Evolutionary conservation across 2,797 vertebrate genomes (phyloP).

Genomic region (Enteromius fasciolatus): DNA sequence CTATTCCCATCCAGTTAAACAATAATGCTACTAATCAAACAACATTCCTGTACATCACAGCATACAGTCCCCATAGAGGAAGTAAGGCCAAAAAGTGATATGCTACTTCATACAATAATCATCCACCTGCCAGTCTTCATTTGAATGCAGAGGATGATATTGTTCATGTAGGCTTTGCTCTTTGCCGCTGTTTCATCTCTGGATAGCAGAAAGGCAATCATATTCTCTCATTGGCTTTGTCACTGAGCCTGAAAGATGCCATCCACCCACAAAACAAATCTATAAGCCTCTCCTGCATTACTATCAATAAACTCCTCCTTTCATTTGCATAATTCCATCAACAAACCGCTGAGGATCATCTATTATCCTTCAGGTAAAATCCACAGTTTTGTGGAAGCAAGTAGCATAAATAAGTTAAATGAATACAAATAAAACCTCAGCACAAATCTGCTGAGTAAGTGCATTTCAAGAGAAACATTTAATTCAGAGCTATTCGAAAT

Average conservation of each 20-base stretch:
- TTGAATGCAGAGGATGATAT: conserved; percentile 72
- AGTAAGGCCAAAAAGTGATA: conserved; percentile 38
- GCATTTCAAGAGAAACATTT: neutral
- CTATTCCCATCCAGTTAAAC: neutral
- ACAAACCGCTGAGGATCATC: conserved; percentile 77
- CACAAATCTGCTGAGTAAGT: neutral
- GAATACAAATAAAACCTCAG: conserved; percentile 51
- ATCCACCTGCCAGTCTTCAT: conserved; percentile 48
- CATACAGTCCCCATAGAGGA: conserved; percentile 27
- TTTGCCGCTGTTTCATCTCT: conserved; percentile 71
- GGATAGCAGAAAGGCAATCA: conserved; percentile 78
- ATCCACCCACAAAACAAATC: conserved; percentile 76
- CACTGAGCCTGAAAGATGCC: conserved; percentile 78
- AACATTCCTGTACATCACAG: conserved; percentile 23
- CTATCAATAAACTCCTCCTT: conserved; percentile 78
- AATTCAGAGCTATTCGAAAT: neutral
- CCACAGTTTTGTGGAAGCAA: conserved; percentile 64
- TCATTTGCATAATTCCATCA: conserved; percentile 83
- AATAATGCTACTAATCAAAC: conserved; percentile 6
- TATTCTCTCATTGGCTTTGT: conserved; percentile 80
- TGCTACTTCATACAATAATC: conserved; percentile 29
- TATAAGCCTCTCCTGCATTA: conserved; percentile 73
- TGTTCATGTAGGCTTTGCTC: conserved; percentile 64
- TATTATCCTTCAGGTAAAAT: conserved; percentile 73
- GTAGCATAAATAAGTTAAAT: conserved; percentile 52